Percentiles rank a stretch among this genome's conserved stretches.
These are phyloP conservation scores for Isurus oxyrinchus DNA, from an alignment of 2,113 vertebrate genomes.

Conservation along the genomic window DNA sequence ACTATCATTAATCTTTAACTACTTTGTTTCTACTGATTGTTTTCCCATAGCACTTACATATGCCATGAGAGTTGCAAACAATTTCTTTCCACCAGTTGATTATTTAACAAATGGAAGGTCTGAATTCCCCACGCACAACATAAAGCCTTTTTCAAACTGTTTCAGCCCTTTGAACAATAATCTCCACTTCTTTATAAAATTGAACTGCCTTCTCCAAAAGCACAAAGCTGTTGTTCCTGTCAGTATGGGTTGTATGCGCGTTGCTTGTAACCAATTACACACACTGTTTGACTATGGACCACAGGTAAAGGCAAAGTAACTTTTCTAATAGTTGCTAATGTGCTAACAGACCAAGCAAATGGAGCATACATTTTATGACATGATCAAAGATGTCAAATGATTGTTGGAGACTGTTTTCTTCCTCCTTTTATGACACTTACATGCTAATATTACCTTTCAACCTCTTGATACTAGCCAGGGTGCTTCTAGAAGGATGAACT, in stretches of 20 bases:
- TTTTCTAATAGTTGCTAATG: slow-evolving; percentile 24
- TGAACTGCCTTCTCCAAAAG: slow-evolving; percentile 26
- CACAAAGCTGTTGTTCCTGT: slow-evolving; percentile 36
- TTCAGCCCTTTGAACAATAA: slow-evolving; percentile 17
- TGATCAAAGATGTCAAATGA: slow-evolving; percentile 12
- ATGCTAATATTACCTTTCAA: neutral
- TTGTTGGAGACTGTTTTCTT: neutral
- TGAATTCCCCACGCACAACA: slow-evolving; percentile 29
- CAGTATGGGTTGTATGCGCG: neutral
- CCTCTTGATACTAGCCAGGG: neutral
- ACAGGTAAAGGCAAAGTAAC: slow-evolving; percentile 11
- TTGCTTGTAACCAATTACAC: slow-evolving; percentile 32
- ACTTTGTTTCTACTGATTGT: slow-evolving; percentile 32
- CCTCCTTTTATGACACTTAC: neutral
- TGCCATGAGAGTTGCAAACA: slow-evolving; percentile 34
- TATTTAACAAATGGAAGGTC: slow-evolving; percentile 35
- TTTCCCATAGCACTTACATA: slow-evolving; percentile 34
- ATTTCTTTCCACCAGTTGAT: slow-evolving; percentile 27
- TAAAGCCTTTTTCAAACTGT: slow-evolving; percentile 19
- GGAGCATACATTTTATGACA: slow-evolving; percentile 13
- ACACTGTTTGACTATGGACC: slow-evolving; percentile 28
- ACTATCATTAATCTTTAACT: slow-evolving; percentile 28
- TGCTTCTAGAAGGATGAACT: neutral
- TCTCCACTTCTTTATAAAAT: slow-evolving; percentile 26
- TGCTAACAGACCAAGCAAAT: neutral